Evolutionary conservation across 2,888 invertebrate genomes (phyloP).

Genomic region (Heliconius hortense): DNA sequence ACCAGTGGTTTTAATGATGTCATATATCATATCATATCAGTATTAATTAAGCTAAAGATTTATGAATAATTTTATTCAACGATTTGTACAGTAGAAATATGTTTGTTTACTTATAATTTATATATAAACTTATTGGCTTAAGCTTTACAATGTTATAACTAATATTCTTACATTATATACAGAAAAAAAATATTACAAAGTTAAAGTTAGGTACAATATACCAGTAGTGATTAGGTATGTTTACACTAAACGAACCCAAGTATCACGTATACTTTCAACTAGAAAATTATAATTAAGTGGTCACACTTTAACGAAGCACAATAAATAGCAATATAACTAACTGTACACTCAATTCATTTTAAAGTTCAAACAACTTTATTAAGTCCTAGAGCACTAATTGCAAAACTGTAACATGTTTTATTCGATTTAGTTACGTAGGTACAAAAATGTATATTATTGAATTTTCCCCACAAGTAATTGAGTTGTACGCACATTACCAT

Average conservation of each 20-base stretch:
- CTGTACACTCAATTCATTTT: constrained; percentile 20
- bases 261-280: constrained; percentile 24
- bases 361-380: constrained; percentile 24
- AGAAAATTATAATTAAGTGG: constrained; percentile 37
- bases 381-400: constrained; percentile 16
- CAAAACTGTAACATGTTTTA: constrained; percentile 23
- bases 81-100: too few species aligned
- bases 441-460: constrained; percentile 21
- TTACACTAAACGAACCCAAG: not conserved
- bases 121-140: too few species aligned
- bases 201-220: too few species aligned
- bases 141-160: too few species aligned
- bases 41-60: too few species aligned
- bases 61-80: too few species aligned
- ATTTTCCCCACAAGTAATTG: constrained; percentile 25
- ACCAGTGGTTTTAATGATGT: not conserved
- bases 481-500: constrained; percentile 24
- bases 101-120: too few species aligned
- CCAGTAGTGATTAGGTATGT: not conserved
- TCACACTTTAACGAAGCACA: constrained; percentile 23
- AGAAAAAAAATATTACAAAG: not conserved
- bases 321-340: constrained; percentile 19
- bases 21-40: too few species aligned
- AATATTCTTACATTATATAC: not conserved
- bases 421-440: constrained; percentile 17